Evolutionary conservation across 2,113 vertebrate genomes (phyloP).

Genomic region (Gorilla gorilla): DNA sequence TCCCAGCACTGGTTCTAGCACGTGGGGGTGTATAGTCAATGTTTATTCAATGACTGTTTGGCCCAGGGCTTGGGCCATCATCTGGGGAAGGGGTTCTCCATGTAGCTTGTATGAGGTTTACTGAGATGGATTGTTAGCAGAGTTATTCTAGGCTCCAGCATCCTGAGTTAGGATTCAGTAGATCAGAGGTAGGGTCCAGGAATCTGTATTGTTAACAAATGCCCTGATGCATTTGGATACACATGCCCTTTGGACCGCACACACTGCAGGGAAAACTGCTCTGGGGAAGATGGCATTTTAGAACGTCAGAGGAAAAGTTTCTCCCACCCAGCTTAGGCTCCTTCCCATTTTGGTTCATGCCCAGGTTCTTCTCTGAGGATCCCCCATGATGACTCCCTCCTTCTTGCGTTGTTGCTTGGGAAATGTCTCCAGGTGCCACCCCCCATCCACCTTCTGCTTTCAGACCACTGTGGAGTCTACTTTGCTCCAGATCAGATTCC

Average conservation of each 20-base stretch:
- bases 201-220: background rate
- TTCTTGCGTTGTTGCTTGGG: accelerated
- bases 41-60: background rate
- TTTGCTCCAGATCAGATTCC: background rate
- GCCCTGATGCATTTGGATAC: background rate
- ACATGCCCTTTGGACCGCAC: background rate
- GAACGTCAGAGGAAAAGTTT: background rate
- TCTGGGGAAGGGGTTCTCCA: background rate
- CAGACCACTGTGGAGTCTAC: background rate
- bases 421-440: background rate
- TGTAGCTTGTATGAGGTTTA: background rate
- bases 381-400: accelerated
- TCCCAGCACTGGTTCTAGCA: background rate
- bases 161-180: background rate
- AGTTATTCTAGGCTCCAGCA: background rate
- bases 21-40: background rate
- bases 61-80: background rate
- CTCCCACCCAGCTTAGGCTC: background rate
- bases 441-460: background rate
- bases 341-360: background rate
- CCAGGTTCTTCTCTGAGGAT: background rate
- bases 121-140: background rate
- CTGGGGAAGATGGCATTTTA: background rate
- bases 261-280: background rate
- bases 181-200: background rate